Base-by-base conservation (phyloP, 1,140 invertebrate genomes). In the Cydia pomonella region DNA sequence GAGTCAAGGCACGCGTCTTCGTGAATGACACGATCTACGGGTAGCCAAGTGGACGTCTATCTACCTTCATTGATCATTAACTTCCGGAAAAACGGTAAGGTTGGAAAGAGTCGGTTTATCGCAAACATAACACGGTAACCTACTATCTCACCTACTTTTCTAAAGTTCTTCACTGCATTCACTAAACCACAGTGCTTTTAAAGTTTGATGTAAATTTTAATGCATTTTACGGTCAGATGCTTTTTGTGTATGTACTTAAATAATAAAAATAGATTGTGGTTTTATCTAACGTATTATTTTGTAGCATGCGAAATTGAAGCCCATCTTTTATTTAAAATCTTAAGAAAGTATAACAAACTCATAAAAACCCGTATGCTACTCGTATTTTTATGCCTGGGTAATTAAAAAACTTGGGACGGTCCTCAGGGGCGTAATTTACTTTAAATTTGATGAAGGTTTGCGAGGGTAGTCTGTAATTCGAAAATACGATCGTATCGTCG, bases 401-500 rank as follows among this genome's bases (percentile, higher is more conserved):
- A 33, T 69, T 33, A 69, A 69, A 69, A 69, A 69, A 69, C 64
- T 33, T 16, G 64, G 33, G 29, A 33, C 27, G 27, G 21, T n/a
- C 63, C 64, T 21, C 64, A 7, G n/a, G 64, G 64, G 29, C 29
- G 27, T 33, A 69, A 69, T 69, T 69, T 69, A 21, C 64, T 29
- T 69, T 18, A 69, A 5, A 33, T 69, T 69, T 69, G 64, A 69
- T 21, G 64, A 41, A 69, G 64, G 53, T 59, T 59, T 23, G 7
- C 53, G 53, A 23, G 18, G 10, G 53, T 59, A 59, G 23, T 59
- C 53, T 59, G 18, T 59, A 23, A 59, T 59, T 59, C 21, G 7
- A 59, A 59, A 59, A 23, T 23, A 59, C 9, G 21, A 23, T 23
- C 2, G 9, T 59, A 23, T 59, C 10, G 6, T 59, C 2, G 53